Base-by-base conservation (phyloP, 2,113 vertebrate genomes). In the Neogobius melanostomus region DNA sequence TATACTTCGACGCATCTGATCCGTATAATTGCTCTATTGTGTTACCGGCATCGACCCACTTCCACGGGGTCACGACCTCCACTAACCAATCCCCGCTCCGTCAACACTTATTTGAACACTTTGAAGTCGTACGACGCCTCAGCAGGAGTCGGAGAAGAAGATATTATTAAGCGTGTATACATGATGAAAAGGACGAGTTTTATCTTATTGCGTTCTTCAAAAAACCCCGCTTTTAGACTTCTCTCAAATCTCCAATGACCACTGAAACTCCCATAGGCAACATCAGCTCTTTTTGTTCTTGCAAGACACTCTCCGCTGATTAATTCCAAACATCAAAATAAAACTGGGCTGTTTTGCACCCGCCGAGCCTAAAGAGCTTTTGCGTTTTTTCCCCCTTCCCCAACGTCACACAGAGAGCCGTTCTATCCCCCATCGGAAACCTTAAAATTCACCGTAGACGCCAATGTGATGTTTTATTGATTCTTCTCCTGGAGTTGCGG, bases 311-410 rank as follows among this genome's bases (percentile, higher is more conserved):
- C 86, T 92, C 84, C 53, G 74, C 85, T 92, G 89, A 93, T 92
- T 91, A 91, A 91, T 91, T 88, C 56, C 86, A 89, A 86, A 87
- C 88, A 90, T 92, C 90, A 92, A 91, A 90, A 83, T 76, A 84
- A 84, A 90, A 85, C 82, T 84, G 72, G 72, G 76, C 81, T 81
- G 85, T 80, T 89, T 87, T 88, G 80, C 81, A 84, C 71, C 82
- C 28, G 12, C 68, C 17, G 61, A 68, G 79, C 74, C 82, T 81
- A 84, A 84, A 87, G 86, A 56, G 53, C 53, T 9, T 28, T 56
- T 28, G 21, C 28, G 28, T 56, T 56, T 56, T 56, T 56, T 56
- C 9, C 1, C n/a, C 69, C 70, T 72, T 53, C 42, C 36, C 14
- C 56, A 6, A 83, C 62, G 84, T 86, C 83, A 89, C 86, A 66